Evolutionary conservation across 2,113 vertebrate genomes (phyloP).

Genomic region (Formicarius rufipectus): DNA sequence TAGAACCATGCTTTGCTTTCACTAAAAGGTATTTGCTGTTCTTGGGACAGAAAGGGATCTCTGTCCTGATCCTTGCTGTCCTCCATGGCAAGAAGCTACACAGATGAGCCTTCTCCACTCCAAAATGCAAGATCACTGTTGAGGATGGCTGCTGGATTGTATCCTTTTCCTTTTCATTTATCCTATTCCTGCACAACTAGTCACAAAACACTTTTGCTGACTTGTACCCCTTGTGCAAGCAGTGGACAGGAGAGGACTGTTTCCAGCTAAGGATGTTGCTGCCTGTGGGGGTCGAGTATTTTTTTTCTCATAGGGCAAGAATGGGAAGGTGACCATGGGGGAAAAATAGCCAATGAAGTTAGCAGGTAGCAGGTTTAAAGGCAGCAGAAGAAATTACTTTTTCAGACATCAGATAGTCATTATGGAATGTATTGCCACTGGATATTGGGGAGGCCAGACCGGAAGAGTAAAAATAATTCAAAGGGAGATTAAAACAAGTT

Average conservation of each 20-base stretch:
- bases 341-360: background rate
- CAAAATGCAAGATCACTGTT: background rate
- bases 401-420: background rate
- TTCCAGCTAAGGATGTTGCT: background rate
- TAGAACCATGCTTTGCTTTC: background rate
- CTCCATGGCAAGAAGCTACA: background rate
- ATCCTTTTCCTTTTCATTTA: background rate
- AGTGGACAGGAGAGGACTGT: background rate
- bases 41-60: background rate
- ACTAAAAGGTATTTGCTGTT: background rate
- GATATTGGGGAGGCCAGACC: background rate
- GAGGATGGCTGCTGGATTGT: background rate
- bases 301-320: background rate
- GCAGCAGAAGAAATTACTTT: background rate
- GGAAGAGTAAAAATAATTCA: slow-evolving; percentile 2
- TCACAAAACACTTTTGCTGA: background rate
- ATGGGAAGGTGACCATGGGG: background rate
- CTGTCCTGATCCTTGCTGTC: background rate
- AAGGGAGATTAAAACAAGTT: background rate
- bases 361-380: background rate
- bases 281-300: background rate
- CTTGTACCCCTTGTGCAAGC: background rate
- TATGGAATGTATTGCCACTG: background rate
- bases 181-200: background rate
- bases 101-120: background rate